Percentiles rank a stretch among this genome's conserved stretches.
Evolutionary conservation across 2,797 vertebrate genomes (phyloP).

Genomic region (Enteromius paludinosus): DNA sequence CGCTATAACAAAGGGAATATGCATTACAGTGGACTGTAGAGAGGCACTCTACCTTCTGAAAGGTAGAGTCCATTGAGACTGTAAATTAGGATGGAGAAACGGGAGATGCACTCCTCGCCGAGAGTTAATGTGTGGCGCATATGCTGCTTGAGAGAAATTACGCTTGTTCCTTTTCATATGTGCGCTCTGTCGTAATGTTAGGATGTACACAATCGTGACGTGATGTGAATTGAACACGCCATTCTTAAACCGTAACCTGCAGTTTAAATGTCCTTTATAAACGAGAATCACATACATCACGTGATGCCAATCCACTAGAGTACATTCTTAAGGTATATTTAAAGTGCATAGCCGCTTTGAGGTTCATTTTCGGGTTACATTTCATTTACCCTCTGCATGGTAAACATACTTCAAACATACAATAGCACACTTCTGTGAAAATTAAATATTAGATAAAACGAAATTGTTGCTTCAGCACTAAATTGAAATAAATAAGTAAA

Average conservation of each 20-base stretch:
- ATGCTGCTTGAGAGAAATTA: conserved; percentile 58
- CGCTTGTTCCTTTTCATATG: conserved; percentile 54
- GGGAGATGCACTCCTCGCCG: conserved; percentile 52
- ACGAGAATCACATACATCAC: not conserved
- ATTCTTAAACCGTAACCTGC: conserved; percentile 24
- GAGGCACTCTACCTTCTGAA: conserved; percentile 65
- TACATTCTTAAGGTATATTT: not conserved
- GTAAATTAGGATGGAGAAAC: conserved; percentile 62
- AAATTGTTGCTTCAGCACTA: not conserved
- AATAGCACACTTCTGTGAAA: not conserved
- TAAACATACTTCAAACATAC: not conserved
- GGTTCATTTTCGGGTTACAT: not conserved
- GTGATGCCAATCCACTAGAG: not conserved
- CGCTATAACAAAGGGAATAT: conserved; percentile 71
- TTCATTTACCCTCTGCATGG: not conserved
- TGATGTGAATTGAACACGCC: conserved; percentile 43
- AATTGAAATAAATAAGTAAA: not conserved
- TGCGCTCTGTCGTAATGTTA: conserved; percentile 42
- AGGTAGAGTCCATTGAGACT: conserved; percentile 63
- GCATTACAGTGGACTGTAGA: conserved; percentile 60
- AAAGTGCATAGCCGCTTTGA: not conserved
- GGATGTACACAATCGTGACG: conserved; percentile 51
- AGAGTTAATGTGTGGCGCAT: conserved; percentile 51
- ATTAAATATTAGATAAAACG: not conserved
- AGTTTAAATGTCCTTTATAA: conserved; percentile 44